Evolutionary conservation across 1,140 invertebrate species (phyloP).

Genomic region (Ostrea denselamellosa): DNA sequence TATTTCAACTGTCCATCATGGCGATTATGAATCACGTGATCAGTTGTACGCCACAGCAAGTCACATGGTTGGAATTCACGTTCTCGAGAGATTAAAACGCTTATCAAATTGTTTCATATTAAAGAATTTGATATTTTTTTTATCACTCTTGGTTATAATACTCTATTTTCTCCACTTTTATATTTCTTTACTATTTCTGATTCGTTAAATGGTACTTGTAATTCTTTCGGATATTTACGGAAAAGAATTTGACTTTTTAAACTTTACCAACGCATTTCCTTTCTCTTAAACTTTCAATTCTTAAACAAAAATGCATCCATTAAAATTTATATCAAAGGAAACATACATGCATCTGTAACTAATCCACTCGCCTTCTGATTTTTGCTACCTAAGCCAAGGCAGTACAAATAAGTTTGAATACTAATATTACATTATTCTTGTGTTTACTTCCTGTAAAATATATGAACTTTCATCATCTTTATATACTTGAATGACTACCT

Average conservation of each 20-base stretch:
- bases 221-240: background rate
- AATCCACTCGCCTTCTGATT: no score
- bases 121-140: background rate
- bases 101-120: background rate
- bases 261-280: background rate
- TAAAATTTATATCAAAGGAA: no score
- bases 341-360: no score
- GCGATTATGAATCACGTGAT: slow-evolving; percentile 76
- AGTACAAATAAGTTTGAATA: no score
- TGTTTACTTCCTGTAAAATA: no score
- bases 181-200: background rate
- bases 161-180: background rate
- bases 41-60: slow-evolving; percentile 76
- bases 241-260: slow-evolving; percentile 24
- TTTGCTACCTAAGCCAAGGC: no score
- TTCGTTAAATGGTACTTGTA: background rate
- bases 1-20: slow-evolving; percentile 65
- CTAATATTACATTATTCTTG: no score
- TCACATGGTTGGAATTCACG: slow-evolving; percentile 72
- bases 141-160: background rate
- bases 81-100: slow-evolving; percentile 1
- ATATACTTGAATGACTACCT: no score
- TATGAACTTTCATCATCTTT: no score
- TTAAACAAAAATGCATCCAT: no score
- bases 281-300: no score